A percentile compares a stretch with the other conserved stretches of the same genome.
Evolutionary conservation across 2,888 invertebrate genomes (phyloP).

Genomic region (Aleiodes leptofemur): DNA sequence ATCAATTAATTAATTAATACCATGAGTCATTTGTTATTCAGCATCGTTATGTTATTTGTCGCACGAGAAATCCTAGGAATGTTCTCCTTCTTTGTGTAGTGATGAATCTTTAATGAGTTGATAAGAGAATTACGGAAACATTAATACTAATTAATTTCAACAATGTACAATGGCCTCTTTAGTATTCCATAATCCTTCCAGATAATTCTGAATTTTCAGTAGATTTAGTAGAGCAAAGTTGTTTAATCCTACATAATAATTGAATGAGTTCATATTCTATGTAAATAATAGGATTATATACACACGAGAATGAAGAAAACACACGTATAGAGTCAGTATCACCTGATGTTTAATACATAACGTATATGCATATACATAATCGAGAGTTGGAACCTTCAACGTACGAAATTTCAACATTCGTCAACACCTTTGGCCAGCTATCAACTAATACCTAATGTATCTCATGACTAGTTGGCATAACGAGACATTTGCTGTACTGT

Average conservation of each 20-base stretch:
- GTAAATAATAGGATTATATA: constrained; percentile 6
- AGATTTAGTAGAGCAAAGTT: not conserved
- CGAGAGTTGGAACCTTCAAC: not conserved
- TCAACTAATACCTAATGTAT: constrained; percentile 41
- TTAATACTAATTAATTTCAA: no score
- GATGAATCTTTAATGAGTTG: no score
- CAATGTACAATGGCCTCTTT: no score
- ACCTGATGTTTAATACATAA: constrained; percentile 24
- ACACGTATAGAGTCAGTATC: constrained; percentile 3
- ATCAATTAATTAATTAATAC: no score
- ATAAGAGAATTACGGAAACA: no score
- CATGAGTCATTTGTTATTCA: no score
- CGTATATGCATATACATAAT: constrained; percentile 6
- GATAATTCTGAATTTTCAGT: no score
- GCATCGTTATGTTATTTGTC: no score
- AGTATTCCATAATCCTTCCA: no score
- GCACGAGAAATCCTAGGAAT: no score
- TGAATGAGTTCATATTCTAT: constrained; percentile 1
- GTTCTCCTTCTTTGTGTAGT: no score
- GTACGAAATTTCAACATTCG: constrained; percentile 56
- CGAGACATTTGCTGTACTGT: constrained; percentile 53
- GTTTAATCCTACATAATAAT: not conserved
- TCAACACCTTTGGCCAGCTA: constrained; percentile 57
- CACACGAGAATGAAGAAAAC: not conserved
- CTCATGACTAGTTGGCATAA: constrained; percentile 45